Base-by-base conservation (phyloP, 2,797 vertebrate species). In the Siniperca obscura region DNA sequence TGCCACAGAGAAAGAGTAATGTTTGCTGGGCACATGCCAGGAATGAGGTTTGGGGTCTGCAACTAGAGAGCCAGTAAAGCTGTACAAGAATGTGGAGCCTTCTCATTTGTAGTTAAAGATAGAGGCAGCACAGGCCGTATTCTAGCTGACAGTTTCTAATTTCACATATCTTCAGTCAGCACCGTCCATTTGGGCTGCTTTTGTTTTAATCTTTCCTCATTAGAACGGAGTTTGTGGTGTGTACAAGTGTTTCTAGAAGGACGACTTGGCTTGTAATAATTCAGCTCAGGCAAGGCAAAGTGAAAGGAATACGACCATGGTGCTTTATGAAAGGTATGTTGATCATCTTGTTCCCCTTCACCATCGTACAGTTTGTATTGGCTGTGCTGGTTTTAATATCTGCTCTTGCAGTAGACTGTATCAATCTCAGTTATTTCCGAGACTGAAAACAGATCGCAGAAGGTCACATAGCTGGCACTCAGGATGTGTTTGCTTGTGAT, bases 91-190 rank as follows among this genome's bases (percentile, higher is more conserved):
- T 99, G 97, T 95, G 93, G 96, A 96, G 97, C 96, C 95, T 93
- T 96, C 96, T 97, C 96, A 94, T 96, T 97, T 96, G 95, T 96
- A 96, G 98, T 98, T 99, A 99, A 98, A 99, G 97, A 99, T 99
- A 99, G 98, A 96, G 95, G 82, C 96, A 65, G 96, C 93, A 84
- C 89, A 95, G 93, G 90, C 93, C 92, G 94, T 95, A 93, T 94
- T 91, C 92, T 93, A 84, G 94, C 93, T 93, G 93, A 95, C 95
- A 93, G 95, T 94, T 93, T 96, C 97, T 95, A 95, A 96, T 96
- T 96, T 95, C 95, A 93, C 89, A 85, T 91, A 89, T 92, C 87
- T 70, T 90, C 83, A 85, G 81, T 86, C 83, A 25, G 83, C 70
- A 86, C 89, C 78, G 78, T 94, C 73, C 50, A 74, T 74, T 76